A percentile compares a stretch with the other conserved stretches of the same genome.
Conservation (phyloP, 1,140 invertebrate species). For the Araneus ventricosus region DNA sequence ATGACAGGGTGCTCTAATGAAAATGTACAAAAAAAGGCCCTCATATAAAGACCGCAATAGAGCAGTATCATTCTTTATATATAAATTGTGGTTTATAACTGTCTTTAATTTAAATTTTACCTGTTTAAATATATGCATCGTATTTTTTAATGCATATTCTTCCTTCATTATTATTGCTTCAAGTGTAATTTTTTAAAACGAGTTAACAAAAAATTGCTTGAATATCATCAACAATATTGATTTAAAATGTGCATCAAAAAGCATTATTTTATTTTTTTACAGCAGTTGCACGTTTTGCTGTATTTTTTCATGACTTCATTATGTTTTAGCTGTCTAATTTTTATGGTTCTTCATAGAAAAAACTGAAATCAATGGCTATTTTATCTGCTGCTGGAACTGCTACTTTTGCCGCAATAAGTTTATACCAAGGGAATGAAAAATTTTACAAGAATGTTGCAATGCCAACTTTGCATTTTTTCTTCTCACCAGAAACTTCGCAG, state of each 20-base stretch:
- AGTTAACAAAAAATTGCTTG: too few species aligned
- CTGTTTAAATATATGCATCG: too few species aligned
- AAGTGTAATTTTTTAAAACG: too few species aligned
- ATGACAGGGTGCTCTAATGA: too few species aligned
- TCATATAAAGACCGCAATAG: too few species aligned
- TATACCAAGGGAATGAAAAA: constrained; percentile 77
- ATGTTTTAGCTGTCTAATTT: neutral
- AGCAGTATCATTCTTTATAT: too few species aligned
- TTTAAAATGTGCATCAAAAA: neutral
- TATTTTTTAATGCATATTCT: too few species aligned
- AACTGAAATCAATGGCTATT: constrained; percentile 64
- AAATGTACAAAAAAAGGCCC: too few species aligned
- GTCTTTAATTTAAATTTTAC: too few species aligned
- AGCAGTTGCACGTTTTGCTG: neutral
- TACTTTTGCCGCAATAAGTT: constrained; percentile 70
- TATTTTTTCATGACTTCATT: neutral
- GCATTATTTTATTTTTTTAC: neutral
- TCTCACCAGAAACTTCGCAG: constrained; percentile 78
- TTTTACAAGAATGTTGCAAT: constrained; percentile 77
- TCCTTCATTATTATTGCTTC: too few species aligned
- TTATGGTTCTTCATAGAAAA: constrained; percentile 61
- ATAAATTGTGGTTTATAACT: too few species aligned
- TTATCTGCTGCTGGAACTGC: constrained; percentile 57
- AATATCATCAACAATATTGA: neutral
- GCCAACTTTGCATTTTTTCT: constrained; percentile 77